Evolutionary conservation across 2,797 vertebrate species (phyloP), one percentile per base, ranked within the genome.

Genomic region (Alouatta caraya): DNA sequence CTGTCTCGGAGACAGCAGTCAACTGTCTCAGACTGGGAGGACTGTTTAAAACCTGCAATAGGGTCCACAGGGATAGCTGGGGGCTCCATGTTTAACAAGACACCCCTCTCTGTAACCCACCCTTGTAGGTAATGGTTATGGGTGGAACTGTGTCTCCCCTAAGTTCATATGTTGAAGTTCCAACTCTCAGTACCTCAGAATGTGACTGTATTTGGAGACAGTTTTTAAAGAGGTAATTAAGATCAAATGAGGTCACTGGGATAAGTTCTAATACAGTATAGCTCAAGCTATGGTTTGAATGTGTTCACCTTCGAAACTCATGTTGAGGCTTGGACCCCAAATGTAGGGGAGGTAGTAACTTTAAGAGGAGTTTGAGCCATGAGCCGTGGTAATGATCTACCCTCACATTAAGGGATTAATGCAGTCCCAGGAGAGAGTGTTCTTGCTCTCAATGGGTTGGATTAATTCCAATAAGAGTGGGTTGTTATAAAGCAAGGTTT

Each of bases 31-130:
- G 70, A 1, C 8, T 33, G 48, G 61, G 70, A 92, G 44, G 33
- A 52, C 57, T 64, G 17, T 59, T 90, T 30, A 75, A 73, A 93
- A 82, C 12, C 61, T 30, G 11, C 7, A 42, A 7, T 11, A 30
- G 0, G 57, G 70, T 78, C 70, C 70, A 57, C 0, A 8, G 26
- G n/a, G 24, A 42, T 0, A 59, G 44, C 50, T 57, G 24, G 37
- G 0, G 5, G 46, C 59, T 83, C 24, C 11, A n/a, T 24, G 64
- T 59, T 14, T 5, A 46, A 57, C 22, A 73, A 48, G 44, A 52
- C 0, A 28, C 2, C 12, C 15, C 8, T 1, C 11, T 30, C 24
- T 3, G 2, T 17, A 46, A 80, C 10, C 11, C 57, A 33, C 61
- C 39, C 22, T 22, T 55, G 12, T 8, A 44, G 81, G 52, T 22